Evolutionary conservation across 2,113 vertebrate genomes (phyloP), one percentile per base, ranked within the genome.

Genomic region (Mormoops blainvillei): DNA sequence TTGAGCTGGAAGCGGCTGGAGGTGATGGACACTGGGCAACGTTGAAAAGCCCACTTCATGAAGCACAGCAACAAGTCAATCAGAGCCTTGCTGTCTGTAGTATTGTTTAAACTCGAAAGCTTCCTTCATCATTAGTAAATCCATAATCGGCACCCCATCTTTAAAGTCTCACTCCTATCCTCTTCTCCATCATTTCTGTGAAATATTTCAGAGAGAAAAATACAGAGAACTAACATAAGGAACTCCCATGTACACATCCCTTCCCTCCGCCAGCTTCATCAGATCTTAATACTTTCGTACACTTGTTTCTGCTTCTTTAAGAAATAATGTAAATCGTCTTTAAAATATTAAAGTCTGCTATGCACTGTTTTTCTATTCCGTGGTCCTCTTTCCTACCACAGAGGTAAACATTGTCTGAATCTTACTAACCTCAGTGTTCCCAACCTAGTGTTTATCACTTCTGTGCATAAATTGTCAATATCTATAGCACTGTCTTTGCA

Each of bases 1-100:
- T 97, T 91, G 96, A 95, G 78, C 43, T 95, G 65, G 38, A 96
- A 97, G 94, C 84, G 94, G 92, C 19, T 73, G 63, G 87, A 91
- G 67, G 52, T n/a, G 43, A 85, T 9, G 12, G 68, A n/a, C 45
- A 63, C 22, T 31, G 2, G 63, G 26, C 65, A 41, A 36, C 7
- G 3, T 2, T 87, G 52, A 71, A 68, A 54, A 81, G 19, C 73
- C 48, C n/a, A 65, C 63, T 52, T 54, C 22, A 2, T 36, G 43
- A 92, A 65, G 70, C 22, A 13, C 19, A 52, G 36, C 7, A 24
- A 38, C 26, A 71, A 22, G 22, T 70, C 50, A 20, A 2, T 52
- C 70, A 76, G 48, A 86, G 31, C 4, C 38, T 70, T 18, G 0
- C 1, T 52, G 50, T 36, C n/a, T 61, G 20, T 20, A 12, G 70